These are phyloP conservation scores for Lota lota DNA, from an alignment of 2,113 vertebrate genomes.

Conservation along the genomic window DNA sequence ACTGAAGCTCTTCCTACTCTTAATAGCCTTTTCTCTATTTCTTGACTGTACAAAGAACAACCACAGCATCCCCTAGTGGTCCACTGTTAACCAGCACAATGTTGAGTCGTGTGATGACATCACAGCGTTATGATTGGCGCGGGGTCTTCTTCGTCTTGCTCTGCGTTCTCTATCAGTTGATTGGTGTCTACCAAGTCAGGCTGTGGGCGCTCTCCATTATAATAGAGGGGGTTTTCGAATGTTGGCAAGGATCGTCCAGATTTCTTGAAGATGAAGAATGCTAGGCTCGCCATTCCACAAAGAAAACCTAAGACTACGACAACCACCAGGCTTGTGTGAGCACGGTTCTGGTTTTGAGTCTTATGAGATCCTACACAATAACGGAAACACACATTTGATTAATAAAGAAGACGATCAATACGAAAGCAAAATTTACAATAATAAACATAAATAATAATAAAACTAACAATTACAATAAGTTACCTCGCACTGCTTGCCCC, in stretches of 20 bases:
- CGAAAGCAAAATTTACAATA: too few relatives aligned
- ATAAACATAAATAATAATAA: too few relatives aligned
- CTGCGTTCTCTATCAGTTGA: conserved; percentile 64
- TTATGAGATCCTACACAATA: not conserved
- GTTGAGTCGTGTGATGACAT: conserved; percentile 5
- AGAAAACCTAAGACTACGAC: conserved; percentile 41
- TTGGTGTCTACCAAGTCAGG: conserved; percentile 65
- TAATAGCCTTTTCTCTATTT: too few relatives aligned
- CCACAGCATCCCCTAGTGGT: too few relatives aligned
- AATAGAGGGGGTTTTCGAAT: conserved; percentile 65
- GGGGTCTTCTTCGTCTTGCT: conserved; percentile 34
- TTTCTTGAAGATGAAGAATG: conserved; percentile 57
- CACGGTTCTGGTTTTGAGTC: conserved; percentile 29
- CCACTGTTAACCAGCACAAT: too few relatives aligned
- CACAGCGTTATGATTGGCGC: conserved; percentile 63
- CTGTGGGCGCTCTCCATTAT: conserved; percentile 47
- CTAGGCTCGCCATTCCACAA: conserved; percentile 26
- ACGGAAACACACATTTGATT: too few relatives aligned
- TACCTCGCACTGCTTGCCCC: too few relatives aligned
- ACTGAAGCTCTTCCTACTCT: too few relatives aligned
- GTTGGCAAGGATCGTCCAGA: conserved; percentile 46
- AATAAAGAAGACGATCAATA: too few relatives aligned
- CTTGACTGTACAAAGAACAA: too few relatives aligned
- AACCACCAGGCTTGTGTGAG: conserved; percentile 51
- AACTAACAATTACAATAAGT: too few relatives aligned